Evolutionary conservation across 2,797 vertebrate species (phyloP), one percentile per base, ranked within the genome.

Genomic region (Serranus cabrilla): DNA sequence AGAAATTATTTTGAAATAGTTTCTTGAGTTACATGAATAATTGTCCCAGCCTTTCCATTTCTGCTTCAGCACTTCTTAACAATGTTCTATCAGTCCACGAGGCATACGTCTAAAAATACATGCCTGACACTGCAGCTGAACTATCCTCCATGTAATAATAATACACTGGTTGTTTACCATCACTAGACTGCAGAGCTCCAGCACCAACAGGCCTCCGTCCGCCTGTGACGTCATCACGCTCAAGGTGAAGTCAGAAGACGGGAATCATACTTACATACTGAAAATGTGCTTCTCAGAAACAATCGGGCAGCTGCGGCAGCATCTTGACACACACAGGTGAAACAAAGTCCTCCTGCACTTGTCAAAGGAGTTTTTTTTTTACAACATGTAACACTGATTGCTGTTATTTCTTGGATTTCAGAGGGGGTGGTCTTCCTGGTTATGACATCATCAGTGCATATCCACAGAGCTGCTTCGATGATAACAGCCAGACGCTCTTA

Each of bases 361-460:
- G 27, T 25, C 2, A 12, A 1, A 3, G 0, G 9, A 16, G 20
- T n/a, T 2, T 39, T 1, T 34, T 50, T 40, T 34, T 40, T 17
- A 6, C 11, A 51, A 9, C 13, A 17, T 0, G 11, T 42, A 14
- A 68, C 40, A 10, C 4, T 13, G 17, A 16, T 27, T 58, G 1
- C 5, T 78, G 50, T 13, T 45, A 0, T 60, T 59, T 72, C 71
- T 82, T 81, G 81, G 50, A 55, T 81, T 72, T 74, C 91, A 98
- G 97, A 93, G 91, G 90, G 37, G 54, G 50, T 18, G 63, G 62
- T 8, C 39, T 50, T 0, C 0, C 76, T 16, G 82, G 78, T 0
- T 99, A 97, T 57, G 96, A 99, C 90, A 97, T 99, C 94, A 90
- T 98, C 91, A 97, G 96, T 1, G 82, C 84, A 0, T 95, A 95